Base-by-base conservation (phyloP, 2,888 invertebrate species). In the Netelia fuscicornis region DNA sequence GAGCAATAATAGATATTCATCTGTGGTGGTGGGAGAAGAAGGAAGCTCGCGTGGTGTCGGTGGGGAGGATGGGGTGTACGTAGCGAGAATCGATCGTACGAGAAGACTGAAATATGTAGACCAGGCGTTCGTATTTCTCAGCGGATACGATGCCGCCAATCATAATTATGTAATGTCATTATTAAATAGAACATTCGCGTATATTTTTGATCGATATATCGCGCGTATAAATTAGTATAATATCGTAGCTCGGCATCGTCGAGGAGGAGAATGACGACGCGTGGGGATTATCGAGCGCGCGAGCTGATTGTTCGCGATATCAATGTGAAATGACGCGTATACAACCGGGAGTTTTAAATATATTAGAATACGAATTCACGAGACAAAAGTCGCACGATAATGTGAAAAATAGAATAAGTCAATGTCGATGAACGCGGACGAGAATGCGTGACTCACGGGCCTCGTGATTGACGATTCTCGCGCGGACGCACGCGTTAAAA, bases 1-100 rank as follows among this genome's bases (percentile, higher is more conserved):
- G 48, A 62, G 60, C 37, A 62, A 75, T 68, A 68, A 74, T 74
- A 72, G 81, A 68, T 81, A 72, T 67, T 30, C 11, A 60, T 25
- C 48, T 23, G 25, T 52, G 11, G 20, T 9, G 30, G 65, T 9
- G 5, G 20, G n/a, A 65, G 65, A 30, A 62, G 62, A 62, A 37
- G 0, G 20, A 10, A 11, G 17, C 13, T 37, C 1, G 11, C 25
- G 13, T 23, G 67, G 30, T 30, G 30, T 11, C 20, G 30, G 44
- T 23, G 42, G 42, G 11, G 20, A 54, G 11, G 17, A 54, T 64
- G 10, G 58, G 54, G 58, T 30, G 37, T 56, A 37, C 37, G 30
- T 68, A 56, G 42, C 8, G 42, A n/a, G 48, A 60, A 77, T 77
- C 77, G 68, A 77, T 77, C 77, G 67, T 25, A 23, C 42, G 56